phyloP scores from a whole-genome alignment of 2,797 vertebrate species.

The Manis pentadactyla region DNA sequence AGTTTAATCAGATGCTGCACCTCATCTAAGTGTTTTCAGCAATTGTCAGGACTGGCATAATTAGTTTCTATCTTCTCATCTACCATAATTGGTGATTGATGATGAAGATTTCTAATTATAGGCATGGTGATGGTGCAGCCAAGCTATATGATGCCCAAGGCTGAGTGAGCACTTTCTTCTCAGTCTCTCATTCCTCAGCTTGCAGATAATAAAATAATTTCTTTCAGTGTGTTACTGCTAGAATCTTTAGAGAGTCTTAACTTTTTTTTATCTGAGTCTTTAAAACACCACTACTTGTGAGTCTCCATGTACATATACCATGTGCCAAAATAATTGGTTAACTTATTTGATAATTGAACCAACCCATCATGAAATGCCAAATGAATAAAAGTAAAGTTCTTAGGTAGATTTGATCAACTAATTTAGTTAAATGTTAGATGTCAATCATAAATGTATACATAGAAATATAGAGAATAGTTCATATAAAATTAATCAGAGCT shows the following conservation, averaged over 20 bases:
- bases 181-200: not conserved
- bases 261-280: not conserved
- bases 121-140: not conserved
- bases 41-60: conserved; percentile 23
- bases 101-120: conserved; percentile 46
- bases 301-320: not conserved
- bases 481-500: conserved; percentile 13
- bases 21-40: conserved; percentile 56
- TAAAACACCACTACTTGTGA: not conserved
- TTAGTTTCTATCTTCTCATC: conserved; percentile 66
- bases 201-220: not conserved
- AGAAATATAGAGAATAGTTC: not conserved
- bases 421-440: conserved; percentile 12
- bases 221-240: not conserved
- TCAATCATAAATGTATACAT: not conserved
- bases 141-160: not conserved
- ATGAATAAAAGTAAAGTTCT: conserved; percentile 34
- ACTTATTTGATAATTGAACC: conserved; percentile 29
- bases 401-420: not conserved
- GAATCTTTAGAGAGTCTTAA: not conserved
- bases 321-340: not conserved
- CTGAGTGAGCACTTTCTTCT: not conserved
- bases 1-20: conserved; percentile 9
- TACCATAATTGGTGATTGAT: conserved; percentile 64
- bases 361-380: not conserved